phyloP scores from a whole-genome alignment of 1,140 invertebrate species.

The Zophobas atratus region DNA sequence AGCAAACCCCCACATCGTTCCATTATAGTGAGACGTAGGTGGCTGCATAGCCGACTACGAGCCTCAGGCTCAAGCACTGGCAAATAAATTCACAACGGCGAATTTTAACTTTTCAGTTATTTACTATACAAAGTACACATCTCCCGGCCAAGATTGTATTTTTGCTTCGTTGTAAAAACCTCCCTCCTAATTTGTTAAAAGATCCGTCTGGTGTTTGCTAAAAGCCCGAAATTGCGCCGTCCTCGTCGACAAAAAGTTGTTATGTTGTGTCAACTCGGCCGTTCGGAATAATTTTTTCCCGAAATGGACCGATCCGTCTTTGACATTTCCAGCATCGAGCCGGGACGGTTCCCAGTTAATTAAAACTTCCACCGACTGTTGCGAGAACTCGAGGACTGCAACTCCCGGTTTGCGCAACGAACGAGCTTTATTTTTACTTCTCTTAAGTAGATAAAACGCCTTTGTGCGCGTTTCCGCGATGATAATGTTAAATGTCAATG shows the following conservation, averaged over 20 bases:
- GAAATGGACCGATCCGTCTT: background rate
- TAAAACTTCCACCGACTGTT: background rate
- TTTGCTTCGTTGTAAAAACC: conserved; percentile 1
- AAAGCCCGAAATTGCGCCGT: conserved; percentile 8
- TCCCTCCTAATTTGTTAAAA: conserved; percentile 19
- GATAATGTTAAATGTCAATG: no score
- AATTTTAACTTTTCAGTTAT: no score
- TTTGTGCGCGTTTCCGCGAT: background rate
- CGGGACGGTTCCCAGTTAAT: conserved; percentile 4
- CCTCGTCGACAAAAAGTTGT: conserved; percentile 22
- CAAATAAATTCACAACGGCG: no score
- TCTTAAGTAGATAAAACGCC: background rate
- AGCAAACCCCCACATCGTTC: no score
- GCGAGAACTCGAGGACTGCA: no score
- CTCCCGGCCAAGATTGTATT: background rate
- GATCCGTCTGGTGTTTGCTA: background rate
- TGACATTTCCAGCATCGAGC: background rate
- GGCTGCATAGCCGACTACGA: no score
- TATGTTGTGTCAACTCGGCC: conserved; percentile 11
- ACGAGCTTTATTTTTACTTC: background rate
- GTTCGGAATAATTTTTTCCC: conserved; percentile 9
- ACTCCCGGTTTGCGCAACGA: no score
- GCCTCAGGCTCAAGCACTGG: no score
- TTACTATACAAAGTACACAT: no score
- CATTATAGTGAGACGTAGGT: no score